Evolutionary conservation across 2,888 invertebrate genomes (phyloP).

Genomic region (Morinoia aosen): DNA sequence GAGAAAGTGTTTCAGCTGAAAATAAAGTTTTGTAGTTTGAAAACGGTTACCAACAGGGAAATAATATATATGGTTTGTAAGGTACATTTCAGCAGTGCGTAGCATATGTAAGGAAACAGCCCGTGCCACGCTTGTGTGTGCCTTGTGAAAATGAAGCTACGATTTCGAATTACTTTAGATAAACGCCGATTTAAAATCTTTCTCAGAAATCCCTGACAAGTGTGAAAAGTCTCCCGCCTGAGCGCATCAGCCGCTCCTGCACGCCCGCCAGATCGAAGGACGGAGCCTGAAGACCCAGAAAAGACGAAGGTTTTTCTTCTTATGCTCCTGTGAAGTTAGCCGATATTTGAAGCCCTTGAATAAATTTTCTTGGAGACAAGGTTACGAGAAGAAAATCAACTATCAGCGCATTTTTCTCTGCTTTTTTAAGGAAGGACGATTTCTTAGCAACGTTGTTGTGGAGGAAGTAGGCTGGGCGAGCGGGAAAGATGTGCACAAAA

Average conservation of each 20-base stretch:
- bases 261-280: not conserved
- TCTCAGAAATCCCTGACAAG: not conserved
- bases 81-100: not conserved
- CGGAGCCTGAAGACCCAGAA: not conserved
- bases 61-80: not conserved
- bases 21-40: not conserved
- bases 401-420: not conserved
- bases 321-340: not conserved
- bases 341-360: conserved; percentile 12
- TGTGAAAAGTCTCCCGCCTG: not conserved
- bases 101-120: not conserved
- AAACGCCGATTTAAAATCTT: not conserved
- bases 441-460: not conserved
- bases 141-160: not conserved
- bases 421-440: not conserved
- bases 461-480: not conserved
- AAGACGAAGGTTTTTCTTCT: not conserved
- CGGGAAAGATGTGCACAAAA: not conserved
- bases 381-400: not conserved
- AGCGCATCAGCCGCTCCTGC: not conserved
- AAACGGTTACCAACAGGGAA: not conserved
- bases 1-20: no score
- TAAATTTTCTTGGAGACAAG: not conserved
- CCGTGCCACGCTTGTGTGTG: not conserved
- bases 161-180: not conserved